These are phyloP conservation scores for Ericerus pela DNA, from an alignment of 1,140 invertebrate species.

Conservation along the genomic window DNA sequence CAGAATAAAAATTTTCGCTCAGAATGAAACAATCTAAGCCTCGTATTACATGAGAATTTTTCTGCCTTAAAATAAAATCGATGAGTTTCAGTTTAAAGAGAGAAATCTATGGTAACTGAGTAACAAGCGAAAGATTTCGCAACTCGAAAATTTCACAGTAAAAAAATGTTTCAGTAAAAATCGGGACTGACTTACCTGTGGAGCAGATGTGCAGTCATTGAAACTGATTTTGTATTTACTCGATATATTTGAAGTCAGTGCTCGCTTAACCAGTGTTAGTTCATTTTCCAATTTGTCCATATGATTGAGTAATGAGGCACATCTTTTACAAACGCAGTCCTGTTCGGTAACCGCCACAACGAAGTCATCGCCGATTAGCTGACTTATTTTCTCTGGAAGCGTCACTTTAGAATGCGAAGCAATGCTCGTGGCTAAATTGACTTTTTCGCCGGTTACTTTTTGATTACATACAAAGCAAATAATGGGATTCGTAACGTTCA, in stretches of 20 bases:
- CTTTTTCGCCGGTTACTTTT: conserved; percentile 15
- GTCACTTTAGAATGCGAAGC: conserved; percentile 20
- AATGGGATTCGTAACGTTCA: conserved; percentile 1
- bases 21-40: too few species aligned
- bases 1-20: too few species aligned
- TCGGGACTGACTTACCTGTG: background rate
- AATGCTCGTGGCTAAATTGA: conserved; percentile 17
- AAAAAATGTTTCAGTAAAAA: background rate
- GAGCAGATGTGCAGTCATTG: background rate
- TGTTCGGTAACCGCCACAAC: conserved; percentile 21
- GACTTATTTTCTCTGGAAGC: conserved; percentile 24
- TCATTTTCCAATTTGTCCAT: conserved; percentile 25
- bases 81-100: too few species aligned
- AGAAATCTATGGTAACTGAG: too few species aligned
- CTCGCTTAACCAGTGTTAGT: conserved; percentile 19
- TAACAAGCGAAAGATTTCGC: too few species aligned
- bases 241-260: conserved; percentile 20
- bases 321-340: conserved; percentile 23
- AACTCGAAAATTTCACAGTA: background rate
- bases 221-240: conserved; percentile 19
- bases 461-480: conserved; percentile 23
- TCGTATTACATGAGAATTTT: too few species aligned
- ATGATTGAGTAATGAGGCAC: conserved; percentile 20
- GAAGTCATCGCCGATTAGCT: conserved; percentile 23
- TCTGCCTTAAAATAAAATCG: too few species aligned